Base-by-base conservation (phyloP, 2,888 invertebrate species). In the Agrilus mali region DNA sequence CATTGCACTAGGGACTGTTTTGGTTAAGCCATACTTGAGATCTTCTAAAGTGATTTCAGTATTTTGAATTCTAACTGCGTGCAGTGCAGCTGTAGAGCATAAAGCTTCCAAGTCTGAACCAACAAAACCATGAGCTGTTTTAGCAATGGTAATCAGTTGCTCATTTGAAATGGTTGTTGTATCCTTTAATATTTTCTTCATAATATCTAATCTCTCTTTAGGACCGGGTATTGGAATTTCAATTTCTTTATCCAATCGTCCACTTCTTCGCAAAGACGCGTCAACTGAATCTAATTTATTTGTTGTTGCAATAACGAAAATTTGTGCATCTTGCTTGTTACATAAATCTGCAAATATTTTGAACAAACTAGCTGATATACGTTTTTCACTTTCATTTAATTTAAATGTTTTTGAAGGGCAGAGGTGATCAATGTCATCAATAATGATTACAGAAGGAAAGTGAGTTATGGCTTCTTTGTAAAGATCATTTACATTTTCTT, bases 1-100 rank as follows among this genome's bases (percentile, higher is more conserved):
- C 88, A 94, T 90, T 1, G 92, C 93, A 61, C 88, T 89, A 0
- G 94, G 94, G 53, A 83, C 80, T 0, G 90, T 80, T 42, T 74
- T 66, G 7, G 74, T 77, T 38, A 87, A 59, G 4, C 86, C 84
- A 22, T 68, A 65, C 36, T 74, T 66, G 31, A 87, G 70, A 62
- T 86, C 78, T 7, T 70, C 66, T 2, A 62, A 50, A 7, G 55
- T 54, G 2, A 73, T 52, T 15, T 33, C 47, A 12, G 44, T 40
- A 12, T 49, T 47, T 6, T 50, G 46, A 6, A 63, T 61, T 58
- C 74, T 76, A 7, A 78, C 65, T 20, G 81, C 77, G 54, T 71
- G 71, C 56, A 82, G 67, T 10, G 76, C 73, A 4, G 89, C 86
- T 60, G 82, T 78, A 7, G 82, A 80, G 51, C 86, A 82, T 2